phyloP scores from a whole-genome alignment of 1,140 invertebrate species.

The Pseudomyrmex cubaensis region DNA sequence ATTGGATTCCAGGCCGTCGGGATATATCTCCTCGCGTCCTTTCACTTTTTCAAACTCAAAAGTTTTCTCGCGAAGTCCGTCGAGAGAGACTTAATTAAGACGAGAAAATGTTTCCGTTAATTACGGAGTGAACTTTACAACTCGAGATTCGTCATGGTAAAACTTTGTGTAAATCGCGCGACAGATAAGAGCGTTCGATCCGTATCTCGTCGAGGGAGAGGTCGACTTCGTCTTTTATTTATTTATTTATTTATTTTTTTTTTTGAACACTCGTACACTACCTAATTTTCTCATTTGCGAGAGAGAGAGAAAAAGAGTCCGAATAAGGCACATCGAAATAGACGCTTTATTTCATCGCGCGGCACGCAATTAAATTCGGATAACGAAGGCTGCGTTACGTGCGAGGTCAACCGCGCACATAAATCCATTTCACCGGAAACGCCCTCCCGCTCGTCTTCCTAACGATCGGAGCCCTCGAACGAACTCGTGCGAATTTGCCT shows the following conservation, averaged over 20 bases:
- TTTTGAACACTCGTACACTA: neutral
- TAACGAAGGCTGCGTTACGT: constrained; percentile 54
- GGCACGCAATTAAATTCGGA: constrained; percentile 53
- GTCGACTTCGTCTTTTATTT: neutral
- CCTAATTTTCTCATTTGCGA: constrained; percentile 14
- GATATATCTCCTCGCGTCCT: neutral
- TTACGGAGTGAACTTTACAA: neutral
- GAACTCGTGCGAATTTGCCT: constrained; percentile 61
- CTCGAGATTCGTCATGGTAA: no score
- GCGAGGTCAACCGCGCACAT: constrained; percentile 60
- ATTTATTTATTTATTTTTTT: no score
- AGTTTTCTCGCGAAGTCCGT: no score
- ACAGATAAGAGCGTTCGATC: neutral
- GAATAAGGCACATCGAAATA: constrained; percentile 11
- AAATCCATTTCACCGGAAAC: constrained; percentile 71
- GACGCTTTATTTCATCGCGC: constrained; percentile 41
- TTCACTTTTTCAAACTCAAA: no score
- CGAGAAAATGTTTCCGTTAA: constrained; percentile 8
- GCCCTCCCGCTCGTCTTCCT: constrained; percentile 64
- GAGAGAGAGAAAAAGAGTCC: neutral
- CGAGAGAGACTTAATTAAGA: neutral
- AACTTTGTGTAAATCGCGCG: neutral
- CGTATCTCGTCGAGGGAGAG: neutral
- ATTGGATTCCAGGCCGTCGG: constrained; percentile 22
- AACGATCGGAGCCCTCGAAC: constrained; percentile 58